Conservation (phyloP, 2,888 invertebrate genomes). For the Anaspis maculata region DNA sequence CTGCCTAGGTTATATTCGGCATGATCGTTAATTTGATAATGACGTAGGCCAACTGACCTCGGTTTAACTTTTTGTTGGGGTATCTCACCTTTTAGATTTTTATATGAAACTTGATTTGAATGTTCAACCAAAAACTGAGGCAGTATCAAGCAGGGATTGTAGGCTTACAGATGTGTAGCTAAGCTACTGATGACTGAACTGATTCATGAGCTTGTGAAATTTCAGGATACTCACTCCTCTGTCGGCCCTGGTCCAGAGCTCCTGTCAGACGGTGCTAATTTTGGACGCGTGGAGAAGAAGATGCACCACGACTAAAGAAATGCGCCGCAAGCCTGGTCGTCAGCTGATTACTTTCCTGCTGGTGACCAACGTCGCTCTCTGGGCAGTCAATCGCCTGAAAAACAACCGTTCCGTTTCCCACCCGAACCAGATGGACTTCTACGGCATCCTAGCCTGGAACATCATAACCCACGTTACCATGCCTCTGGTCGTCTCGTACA, state of each 20-base stretch:
- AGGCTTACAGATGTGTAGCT: no score
- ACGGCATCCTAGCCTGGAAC: conserved; percentile 80
- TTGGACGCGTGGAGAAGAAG: conserved; percentile 63
- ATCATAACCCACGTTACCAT: conserved; percentile 80
- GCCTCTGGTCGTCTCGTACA: conserved; percentile 78
- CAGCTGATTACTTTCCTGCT: conserved; percentile 76
- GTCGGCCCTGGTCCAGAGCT: conserved; percentile 65
- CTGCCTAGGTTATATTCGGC: no score
- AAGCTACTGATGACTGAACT: no score
- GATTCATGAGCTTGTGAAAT: no score
- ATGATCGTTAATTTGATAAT: no score
- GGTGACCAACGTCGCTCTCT: conserved; percentile 70
- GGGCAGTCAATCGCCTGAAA: conserved; percentile 75
- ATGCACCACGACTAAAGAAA: conserved; percentile 58
- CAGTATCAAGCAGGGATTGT: no score
- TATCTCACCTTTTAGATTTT: no score
- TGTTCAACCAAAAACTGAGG: no score
- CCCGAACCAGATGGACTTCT: conserved; percentile 72
- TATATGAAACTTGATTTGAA: no score
- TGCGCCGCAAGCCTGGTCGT: conserved; percentile 66
- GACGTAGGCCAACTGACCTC: no score
- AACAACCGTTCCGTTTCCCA: conserved; percentile 72
- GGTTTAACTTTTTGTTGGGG: no score
- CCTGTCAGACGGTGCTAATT: conserved; percentile 67
- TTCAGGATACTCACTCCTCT: conserved; percentile 57